Conservation (phyloP, 2,888 invertebrate species). For the Shargacucullia verbasci region DNA sequence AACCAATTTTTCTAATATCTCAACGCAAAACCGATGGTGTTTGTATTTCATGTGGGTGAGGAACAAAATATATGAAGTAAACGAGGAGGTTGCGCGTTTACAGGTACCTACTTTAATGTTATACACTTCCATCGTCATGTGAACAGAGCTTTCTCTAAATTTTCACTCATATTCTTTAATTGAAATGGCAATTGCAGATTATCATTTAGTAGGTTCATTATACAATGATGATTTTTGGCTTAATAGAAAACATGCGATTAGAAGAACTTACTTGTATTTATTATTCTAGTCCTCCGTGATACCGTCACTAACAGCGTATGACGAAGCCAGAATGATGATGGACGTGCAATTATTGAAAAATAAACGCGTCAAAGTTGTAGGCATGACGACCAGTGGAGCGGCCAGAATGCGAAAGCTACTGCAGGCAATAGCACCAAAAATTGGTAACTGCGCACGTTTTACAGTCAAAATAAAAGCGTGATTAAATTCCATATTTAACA, state of each 20-base stretch:
- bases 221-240: no score
- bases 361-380: slow-evolving; percentile 88
- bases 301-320: slow-evolving; percentile 63
- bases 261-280: no score
- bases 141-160: no score
- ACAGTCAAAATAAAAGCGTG: no score
- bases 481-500: no score
- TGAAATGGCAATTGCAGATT: no score
- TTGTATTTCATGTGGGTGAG: slow-evolving; percentile 75
- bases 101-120: slow-evolving; percentile 62
- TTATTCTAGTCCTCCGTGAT: slow-evolving; percentile 61
- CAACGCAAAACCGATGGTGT: slow-evolving; percentile 68
- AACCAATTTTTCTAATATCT: slow-evolving; percentile 51
- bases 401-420: slow-evolving; percentile 91
- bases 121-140: no score
- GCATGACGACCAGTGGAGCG: slow-evolving; percentile 94
- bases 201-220: no score
- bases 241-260: no score
- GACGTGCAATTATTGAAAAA: slow-evolving; percentile 84
- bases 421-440: slow-evolving; percentile 89
- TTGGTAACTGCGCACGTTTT: no score
- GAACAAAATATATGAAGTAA: slow-evolving; percentile 46
- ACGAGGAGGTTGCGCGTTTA: slow-evolving; percentile 55
- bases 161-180: no score
- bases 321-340: slow-evolving; percentile 87